Evolutionary conservation across 2,113 vertebrate species (phyloP).

Genomic region (Pagrus major): DNA sequence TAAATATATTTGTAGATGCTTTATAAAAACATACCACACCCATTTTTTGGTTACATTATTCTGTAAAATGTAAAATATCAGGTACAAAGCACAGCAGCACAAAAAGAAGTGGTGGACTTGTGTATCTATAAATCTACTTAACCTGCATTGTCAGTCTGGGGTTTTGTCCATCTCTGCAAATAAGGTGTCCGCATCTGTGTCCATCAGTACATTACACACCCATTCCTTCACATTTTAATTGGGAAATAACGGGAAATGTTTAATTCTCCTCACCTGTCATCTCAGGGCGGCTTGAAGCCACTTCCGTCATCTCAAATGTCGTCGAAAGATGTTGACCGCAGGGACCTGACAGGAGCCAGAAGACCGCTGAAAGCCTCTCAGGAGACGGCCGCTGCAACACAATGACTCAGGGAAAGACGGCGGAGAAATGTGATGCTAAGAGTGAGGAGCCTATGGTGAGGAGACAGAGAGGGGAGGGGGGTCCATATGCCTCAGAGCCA

Average conservation of each 20-base stretch:
- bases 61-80: not conserved
- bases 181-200: not conserved
- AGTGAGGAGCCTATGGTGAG: not conserved
- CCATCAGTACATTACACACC: not conserved
- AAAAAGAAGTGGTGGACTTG: no score
- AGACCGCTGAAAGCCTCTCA: not conserved
- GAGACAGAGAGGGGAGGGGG: conserved; percentile 11
- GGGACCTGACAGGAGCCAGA: not conserved
- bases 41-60: not conserved
- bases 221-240: not conserved
- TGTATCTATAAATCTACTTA: not conserved
- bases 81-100: not conserved
- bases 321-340: not conserved
- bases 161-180: not conserved
- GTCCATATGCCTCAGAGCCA: not conserved
- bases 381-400: conserved; percentile 10
- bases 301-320: conserved; percentile 65
- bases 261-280: conserved; percentile 67
- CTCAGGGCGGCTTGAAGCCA: conserved; percentile 42
- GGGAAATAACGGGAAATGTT: not conserved
- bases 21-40: not conserved
- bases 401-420: conserved; percentile 55
- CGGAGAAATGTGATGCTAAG: conserved; percentile 24
- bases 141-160: not conserved
- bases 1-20: not conserved